phyloP scores from a whole-genome alignment of 2,797 vertebrate species.

The Chelonia mydas region DNA sequence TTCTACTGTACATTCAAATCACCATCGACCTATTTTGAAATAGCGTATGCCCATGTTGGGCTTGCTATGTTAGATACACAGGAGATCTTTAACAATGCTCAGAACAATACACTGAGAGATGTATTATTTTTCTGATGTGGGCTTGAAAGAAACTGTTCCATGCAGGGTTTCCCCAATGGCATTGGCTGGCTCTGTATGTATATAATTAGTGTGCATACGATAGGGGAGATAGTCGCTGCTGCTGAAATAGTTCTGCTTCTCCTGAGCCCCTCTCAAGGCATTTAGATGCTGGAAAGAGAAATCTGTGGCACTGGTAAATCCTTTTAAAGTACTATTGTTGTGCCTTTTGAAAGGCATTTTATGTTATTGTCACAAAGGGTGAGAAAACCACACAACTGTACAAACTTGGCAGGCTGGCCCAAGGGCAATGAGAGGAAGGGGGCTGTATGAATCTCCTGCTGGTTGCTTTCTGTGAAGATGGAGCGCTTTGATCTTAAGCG shows the following conservation, averaged over 20 bases:
- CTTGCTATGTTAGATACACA: neutral
- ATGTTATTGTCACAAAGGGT: neutral
- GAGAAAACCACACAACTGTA: neutral
- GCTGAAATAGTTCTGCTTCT: neutral
- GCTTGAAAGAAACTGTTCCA: neutral
- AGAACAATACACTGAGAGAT: neutral
- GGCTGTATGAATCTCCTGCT: neutral
- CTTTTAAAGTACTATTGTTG: slow-evolving; percentile 3
- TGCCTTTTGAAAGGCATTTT: neutral
- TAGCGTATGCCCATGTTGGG: neutral
- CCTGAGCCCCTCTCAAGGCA: neutral
- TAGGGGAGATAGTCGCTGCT: neutral
- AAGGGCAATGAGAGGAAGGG: neutral
- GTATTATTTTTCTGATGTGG: neutral
- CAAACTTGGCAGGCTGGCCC: neutral
- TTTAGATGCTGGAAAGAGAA: neutral
- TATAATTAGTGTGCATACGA: too few species aligned
- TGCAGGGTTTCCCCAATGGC: neutral
- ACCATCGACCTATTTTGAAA: neutral
- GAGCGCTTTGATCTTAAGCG: neutral
- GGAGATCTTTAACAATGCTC: neutral
- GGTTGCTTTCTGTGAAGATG: too few species aligned
- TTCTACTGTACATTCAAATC: neutral
- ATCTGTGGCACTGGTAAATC: neutral
- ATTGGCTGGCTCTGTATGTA: neutral